Evolutionary conservation across 2,888 invertebrate genomes (phyloP).

Genomic region (Antitype chi): DNA sequence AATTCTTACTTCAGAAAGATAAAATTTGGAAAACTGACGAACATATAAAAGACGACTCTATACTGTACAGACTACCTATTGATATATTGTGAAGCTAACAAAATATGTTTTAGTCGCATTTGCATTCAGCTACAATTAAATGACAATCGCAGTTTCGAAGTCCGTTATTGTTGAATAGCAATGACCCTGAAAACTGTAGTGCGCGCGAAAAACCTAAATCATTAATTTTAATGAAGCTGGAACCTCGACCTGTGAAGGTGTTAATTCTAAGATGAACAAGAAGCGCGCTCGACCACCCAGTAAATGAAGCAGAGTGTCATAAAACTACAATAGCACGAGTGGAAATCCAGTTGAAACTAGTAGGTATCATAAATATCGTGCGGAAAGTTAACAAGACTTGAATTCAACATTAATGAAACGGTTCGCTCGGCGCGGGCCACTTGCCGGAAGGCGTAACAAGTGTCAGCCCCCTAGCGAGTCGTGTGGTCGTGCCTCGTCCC

Average conservation of each 20-base stretch:
- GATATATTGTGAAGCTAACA: neutral
- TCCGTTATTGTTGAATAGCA: neutral
- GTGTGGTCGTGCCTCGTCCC: neutral
- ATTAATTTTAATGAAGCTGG: neutral
- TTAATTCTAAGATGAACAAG: neutral
- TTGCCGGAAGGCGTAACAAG: slow-evolving; percentile 41
- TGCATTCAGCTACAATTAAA: slow-evolving; percentile 5
- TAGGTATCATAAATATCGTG: slow-evolving; percentile 1
- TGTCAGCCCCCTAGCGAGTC: slow-evolving; percentile 22
- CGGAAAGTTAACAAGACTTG: neutral
- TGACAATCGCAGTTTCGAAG: slow-evolving; percentile 17
- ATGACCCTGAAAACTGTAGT: neutral
- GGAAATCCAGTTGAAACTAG: slow-evolving; percentile 7
- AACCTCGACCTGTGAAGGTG: neutral
- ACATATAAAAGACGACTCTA: neutral
- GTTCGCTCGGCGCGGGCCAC: neutral
- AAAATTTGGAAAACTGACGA: neutral
- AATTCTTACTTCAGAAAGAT: neutral
- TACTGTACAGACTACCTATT: neutral
- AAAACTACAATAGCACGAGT: neutral
- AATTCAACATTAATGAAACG: neutral
- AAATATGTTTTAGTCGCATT: slow-evolving; percentile 19
- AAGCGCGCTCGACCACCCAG: neutral
- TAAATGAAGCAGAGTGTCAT: neutral
- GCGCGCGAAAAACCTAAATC: neutral